Conservation (phyloP, 2,797 vertebrate genomes). For the Chrysocyon brachyurus region DNA sequence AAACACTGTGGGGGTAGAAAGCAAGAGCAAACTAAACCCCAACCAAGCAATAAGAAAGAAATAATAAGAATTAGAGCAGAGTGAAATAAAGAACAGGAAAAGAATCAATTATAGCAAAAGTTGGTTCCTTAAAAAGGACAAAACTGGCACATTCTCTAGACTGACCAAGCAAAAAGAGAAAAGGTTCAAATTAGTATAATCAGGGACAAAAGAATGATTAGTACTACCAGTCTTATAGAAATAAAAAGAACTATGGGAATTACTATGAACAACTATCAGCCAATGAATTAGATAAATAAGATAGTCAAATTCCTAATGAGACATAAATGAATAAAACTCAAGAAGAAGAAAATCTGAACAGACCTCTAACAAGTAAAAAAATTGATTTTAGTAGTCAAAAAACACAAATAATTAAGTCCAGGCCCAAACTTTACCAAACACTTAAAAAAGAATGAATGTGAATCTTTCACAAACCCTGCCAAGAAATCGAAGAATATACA, state of each 20-base stretch:
- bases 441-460: neutral
- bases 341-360: neutral
- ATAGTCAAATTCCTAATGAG: neutral
- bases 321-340: neutral
- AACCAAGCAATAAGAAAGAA: neutral
- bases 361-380: neutral
- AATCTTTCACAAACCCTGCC: neutral
- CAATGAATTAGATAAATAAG: neutral
- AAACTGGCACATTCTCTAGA: neutral
- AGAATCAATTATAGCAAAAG: neutral
- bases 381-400: neutral
- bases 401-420: neutral
- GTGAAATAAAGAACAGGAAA: neutral
- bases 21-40: neutral
- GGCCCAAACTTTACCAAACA: neutral
- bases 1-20: neutral
- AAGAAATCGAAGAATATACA: neutral
- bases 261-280: neutral
- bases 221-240: neutral
- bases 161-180: neutral
- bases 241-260: neutral
- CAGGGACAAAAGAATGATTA: neutral
- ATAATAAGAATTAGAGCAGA: neutral
- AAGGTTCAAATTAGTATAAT: neutral
- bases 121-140: neutral